Base-by-base conservation (phyloP, 2,888 invertebrate species). In the Campoletis raptor region DNA sequence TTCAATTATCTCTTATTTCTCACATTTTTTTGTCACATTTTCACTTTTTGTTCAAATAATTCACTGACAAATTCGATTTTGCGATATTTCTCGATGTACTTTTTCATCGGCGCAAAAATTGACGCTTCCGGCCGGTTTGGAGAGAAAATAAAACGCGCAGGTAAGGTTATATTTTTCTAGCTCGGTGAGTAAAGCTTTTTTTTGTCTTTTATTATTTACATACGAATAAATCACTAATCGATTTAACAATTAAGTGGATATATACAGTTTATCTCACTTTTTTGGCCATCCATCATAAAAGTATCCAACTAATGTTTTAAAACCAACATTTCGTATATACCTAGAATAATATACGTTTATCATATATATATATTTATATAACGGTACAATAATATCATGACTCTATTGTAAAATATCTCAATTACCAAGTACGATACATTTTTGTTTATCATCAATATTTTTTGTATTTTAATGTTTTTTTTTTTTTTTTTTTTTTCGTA, bases 171-270 rank as follows among this genome's bases (percentile, higher is more conserved):
- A 30, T 9, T 45, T 42, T 37, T 40, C 15, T 36, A 61, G 12
- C 82, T 89, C 84, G 88, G 89, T 90, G 90, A 90, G 91, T 92
- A 92, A 92, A 93, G 92, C 92, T 90, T 79, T 77, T 70, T 57
- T 74, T 74, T 74, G 37, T 66, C 37, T 54, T 61, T 72, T 85
- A 83, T 94, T 93, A 94, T 94, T 93, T 94, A 94, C 92, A 93
- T 92, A 91, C 92, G 30, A 81, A 81, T 92, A 90, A 91, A 91
- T 92, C 85, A 91, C 92, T 93, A 92, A 90, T 90, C 90, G 85
- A 91, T 92, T 93, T 92, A 93, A 92, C 92, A 92, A 93, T 93
- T 89, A 92, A 92, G 90, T 92, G 91, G 90, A 91, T 91, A 90
- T 90, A 92, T 93, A 93, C 93, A 94, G 91, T 91, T 91, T 92